These are phyloP conservation scores for Patella depressa DNA, from an alignment of 2,888 invertebrate genomes.

Conservation along the genomic window DNA sequence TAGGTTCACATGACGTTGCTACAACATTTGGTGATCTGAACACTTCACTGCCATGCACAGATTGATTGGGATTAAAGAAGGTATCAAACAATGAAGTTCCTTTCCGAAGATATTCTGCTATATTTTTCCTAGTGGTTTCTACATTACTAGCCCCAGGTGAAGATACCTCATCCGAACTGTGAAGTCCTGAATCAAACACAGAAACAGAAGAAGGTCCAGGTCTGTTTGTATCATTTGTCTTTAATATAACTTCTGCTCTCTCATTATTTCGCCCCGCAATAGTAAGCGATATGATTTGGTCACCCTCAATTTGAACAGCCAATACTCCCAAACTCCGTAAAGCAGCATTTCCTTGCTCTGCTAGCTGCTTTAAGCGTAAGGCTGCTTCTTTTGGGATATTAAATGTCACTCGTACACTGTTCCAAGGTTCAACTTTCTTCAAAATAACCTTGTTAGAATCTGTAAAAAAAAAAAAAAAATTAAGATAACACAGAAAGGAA, in stretches of 20 bases:
- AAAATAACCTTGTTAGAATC: slow-evolving; percentile 76
- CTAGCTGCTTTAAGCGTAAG: slow-evolving; percentile 88
- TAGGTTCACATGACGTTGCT: slow-evolving; percentile 84
- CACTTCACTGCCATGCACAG: slow-evolving; percentile 29
- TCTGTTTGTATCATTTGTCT: slow-evolving; percentile 50
- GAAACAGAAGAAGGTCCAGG: slow-evolving; percentile 26
- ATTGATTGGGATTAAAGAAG: slow-evolving; percentile 41
- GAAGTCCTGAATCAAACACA: slow-evolving; percentile 17
- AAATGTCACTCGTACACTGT: slow-evolving; percentile 97
- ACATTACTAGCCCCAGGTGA: slow-evolving; percentile 65
- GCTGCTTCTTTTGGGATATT: slow-evolving; percentile 97
- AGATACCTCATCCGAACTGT: slow-evolving; percentile 33
- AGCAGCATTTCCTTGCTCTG: slow-evolving; percentile 86
- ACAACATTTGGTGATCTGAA: slow-evolving; percentile 82
- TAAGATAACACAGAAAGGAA: too few species aligned
- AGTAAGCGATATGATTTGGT: slow-evolving; percentile 77
- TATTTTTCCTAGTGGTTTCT: slow-evolving; percentile 69
- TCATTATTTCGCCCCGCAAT: slow-evolving; percentile 79
- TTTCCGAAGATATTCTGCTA: slow-evolving; percentile 68
- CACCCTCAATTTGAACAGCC: slow-evolving; percentile 87
- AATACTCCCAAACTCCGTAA: slow-evolving; percentile 93
- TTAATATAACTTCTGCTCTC: slow-evolving; percentile 76
- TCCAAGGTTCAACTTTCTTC: slow-evolving; percentile 95
- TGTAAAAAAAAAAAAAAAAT: slow-evolving; percentile 48
- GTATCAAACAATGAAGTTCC: slow-evolving; percentile 57